Base-by-base conservation (phyloP, 2,888 invertebrate genomes). In the Tethea ocularis region DNA sequence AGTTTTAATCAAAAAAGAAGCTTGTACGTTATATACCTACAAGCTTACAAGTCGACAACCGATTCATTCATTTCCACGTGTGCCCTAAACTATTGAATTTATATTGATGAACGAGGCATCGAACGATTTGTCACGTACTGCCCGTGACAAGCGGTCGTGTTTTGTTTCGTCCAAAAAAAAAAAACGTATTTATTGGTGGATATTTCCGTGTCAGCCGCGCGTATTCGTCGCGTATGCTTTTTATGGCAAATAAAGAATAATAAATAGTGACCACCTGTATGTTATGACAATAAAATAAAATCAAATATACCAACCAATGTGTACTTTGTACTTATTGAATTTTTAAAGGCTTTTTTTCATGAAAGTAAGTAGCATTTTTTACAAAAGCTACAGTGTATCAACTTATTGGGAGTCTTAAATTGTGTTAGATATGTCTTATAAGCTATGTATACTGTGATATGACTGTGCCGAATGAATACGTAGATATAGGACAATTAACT, bases 61-160 rank as follows among this genome's bases (percentile, higher is more conserved):
- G 17, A 46, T 46, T 46, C 46, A 46, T 46, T 20, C 46, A 10
- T 20, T 20, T 20, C 46, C 46, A 20, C 46, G 46, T 46, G 46
- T 46, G 46, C 20, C 20, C 46, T 46, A 46, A 46, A 46, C 46
- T 46, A 46, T 10, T 46, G 46, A 36, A n/a, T 17, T 2, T 41
- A 38, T 1, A 41, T 41, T 41, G 41, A 41, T 41, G 41, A 41
- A 41, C 29, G 29, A 53, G 33, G 10, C 22, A 33, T 22, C 33
- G 13, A 54, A 33, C 36, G 33, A 54, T 53, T 53, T 53, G 53
- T 54, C 54, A 54, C 54, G 54, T 20, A 36, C 54, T 54, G 33
- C 5, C 22, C 54, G 54, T 54, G 54, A 54, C 54, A 54, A 20
- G 54, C 46, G 46, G 46, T 20, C 20, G 8, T 46, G 20, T 46